Base-by-base conservation (phyloP, 2,113 vertebrate species). In the Saiga tatarica region DNA sequence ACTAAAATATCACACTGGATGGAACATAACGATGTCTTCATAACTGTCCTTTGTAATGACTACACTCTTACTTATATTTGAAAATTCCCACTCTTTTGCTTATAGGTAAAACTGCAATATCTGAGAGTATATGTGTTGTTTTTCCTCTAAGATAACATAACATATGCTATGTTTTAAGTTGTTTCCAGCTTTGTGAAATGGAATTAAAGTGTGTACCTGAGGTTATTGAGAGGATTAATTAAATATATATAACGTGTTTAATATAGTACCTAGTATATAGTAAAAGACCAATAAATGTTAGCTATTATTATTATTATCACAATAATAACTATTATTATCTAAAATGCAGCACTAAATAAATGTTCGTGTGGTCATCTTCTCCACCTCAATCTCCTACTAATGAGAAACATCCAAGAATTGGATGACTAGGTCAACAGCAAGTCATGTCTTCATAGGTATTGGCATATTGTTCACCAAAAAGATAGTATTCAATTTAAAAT, bases 291-390 rank as follows among this genome's bases (percentile, higher is more conserved):
- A 71, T 95, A 97, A 78, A 83, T 50, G 50, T 64, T 89, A 94
- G 94, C 59, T 96, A 55, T 79, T 92, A 87, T 95, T 94, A 97
- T 88, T 95, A 97, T 88, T 96, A 93, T 21, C 74, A 87, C 33
- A 93, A n/a, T 96, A 95, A 97, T 95, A 67, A 95, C 89, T 94
- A 53, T 95, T 95, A 95, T 94, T 78, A 92, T 30, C 88, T 81
- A n/a, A 96, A 96, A 91, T 36, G 12, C 16, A 79, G 67, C 59
- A 84, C 52, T 85, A 82, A 88, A 78, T 96, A 82, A 95, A 88
- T 74, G 33, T 47, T 83, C 39, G 6, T 67, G 39, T 87, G 84
- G 28, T 6, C 7, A 87, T 84, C 50, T 89, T 57, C n/a, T 94
- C 33, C 7, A 71, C 42, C 30, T 84, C 45, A 93, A 15, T 19